These are phyloP conservation scores for Catharus minimus DNA, from an alignment of 2,113 vertebrate species.

Conservation along the genomic window DNA sequence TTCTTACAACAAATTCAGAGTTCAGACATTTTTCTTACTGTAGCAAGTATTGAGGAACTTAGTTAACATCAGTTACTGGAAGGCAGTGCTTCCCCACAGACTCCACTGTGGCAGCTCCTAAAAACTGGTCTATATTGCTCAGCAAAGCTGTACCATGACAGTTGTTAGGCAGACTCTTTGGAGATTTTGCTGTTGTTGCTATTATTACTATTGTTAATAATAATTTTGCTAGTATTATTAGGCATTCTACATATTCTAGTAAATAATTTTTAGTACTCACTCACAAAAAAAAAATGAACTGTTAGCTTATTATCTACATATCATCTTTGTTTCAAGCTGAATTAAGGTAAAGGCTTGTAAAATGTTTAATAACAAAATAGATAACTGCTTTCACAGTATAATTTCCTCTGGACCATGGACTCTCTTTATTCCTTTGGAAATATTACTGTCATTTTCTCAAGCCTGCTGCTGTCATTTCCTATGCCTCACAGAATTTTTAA, in stretches of 20 bases:
- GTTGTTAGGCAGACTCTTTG: neutral
- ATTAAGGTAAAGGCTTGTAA: neutral
- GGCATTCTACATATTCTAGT: neutral
- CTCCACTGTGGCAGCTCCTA: neutral
- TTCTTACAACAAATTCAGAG: neutral
- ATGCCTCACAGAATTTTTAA: conserved; percentile 1
- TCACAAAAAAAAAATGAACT: neutral
- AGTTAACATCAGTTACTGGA: neutral
- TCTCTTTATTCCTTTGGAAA: neutral
- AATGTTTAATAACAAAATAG: neutral
- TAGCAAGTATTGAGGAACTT: neutral
- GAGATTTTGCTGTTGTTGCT: neutral
- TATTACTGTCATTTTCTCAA: conserved; percentile 1
- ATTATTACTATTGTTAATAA: neutral
- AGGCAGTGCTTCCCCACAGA: neutral
- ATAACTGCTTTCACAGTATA: neutral
- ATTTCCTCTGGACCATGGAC: neutral
- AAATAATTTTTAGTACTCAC: neutral
- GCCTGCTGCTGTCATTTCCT: neutral
- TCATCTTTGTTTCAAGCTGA: neutral
- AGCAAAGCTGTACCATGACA: neutral
- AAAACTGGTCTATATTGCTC: neutral
- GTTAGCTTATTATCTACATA: neutral
- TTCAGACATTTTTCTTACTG: neutral
- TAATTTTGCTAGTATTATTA: neutral